Percentiles rank a stretch among this genome's conserved stretches.
Evolutionary conservation across 64 coral and sea anemone genomes (phyloP).

Genomic region (Acropora yongei): DNA sequence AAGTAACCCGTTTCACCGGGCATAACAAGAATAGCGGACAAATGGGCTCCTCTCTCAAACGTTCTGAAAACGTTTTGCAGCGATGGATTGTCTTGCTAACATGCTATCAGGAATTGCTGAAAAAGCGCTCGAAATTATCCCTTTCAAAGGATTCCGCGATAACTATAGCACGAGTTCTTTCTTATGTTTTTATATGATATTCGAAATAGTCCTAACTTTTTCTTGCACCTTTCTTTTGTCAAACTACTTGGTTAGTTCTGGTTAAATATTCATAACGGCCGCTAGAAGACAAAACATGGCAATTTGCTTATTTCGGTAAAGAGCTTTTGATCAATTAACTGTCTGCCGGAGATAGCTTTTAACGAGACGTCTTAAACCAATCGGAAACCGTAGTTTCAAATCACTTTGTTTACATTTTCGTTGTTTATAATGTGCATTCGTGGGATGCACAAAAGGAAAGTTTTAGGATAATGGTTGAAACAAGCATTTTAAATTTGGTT

Average conservation of each 20-base stretch:
- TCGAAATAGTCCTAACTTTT: too few relatives aligned
- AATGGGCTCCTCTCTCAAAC: too few relatives aligned
- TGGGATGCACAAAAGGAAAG: not conserved
- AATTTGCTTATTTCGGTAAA: not conserved
- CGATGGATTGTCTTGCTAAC: too few relatives aligned
- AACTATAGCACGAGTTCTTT: not conserved
- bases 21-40: too few relatives aligned
- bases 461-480: not conserved
- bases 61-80: too few relatives aligned
- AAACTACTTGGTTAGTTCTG: not conserved
- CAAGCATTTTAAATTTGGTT: too few relatives aligned
- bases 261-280: slow-evolving; percentile 35
- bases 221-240: too few relatives aligned
- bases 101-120: too few relatives aligned
- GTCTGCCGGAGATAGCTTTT: not conserved
- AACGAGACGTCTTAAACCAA: not conserved
- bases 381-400: not conserved
- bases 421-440: not conserved
- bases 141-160: too few relatives aligned
- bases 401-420: not conserved
- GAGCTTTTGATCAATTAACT: not conserved
- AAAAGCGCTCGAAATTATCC: too few relatives aligned
- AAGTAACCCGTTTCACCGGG: too few relatives aligned
- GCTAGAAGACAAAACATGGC: not conserved
- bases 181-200: not conserved